These are phyloP conservation scores for Marcusenius ussheri DNA, from an alignment of 2,113 vertebrate species.

Conservation along the genomic window DNA sequence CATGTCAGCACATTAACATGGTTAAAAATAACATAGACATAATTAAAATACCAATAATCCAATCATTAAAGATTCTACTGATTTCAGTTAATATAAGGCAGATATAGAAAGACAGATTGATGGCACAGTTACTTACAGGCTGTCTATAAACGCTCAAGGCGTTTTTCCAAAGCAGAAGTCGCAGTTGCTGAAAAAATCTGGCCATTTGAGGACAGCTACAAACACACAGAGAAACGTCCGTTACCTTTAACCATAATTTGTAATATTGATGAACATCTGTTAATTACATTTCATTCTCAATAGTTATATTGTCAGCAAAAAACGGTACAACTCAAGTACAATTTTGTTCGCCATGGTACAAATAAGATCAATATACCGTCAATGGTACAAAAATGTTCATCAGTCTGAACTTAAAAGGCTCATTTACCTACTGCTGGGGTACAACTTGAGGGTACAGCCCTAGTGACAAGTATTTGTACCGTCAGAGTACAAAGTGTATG, in stretches of 20 bases:
- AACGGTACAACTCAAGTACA: not conserved
- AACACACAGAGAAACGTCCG: not conserved
- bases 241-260: not conserved
- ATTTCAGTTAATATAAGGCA: not conserved
- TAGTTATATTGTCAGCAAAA: not conserved
- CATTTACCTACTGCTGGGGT: not conserved
- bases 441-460: not conserved
- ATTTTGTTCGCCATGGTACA: not conserved
- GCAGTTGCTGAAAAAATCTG: slow-evolving; percentile 10
- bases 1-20: not conserved
- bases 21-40: not conserved
- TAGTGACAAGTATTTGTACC: not conserved
- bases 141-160: slow-evolving; percentile 4
- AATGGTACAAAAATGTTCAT: not conserved
- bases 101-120: not conserved
- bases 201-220: not conserved
- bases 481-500: not conserved
- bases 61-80: not conserved
- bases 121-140: not conserved
- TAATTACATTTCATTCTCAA: not conserved
- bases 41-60: not conserved
- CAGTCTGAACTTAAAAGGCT: not conserved
- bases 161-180: slow-evolving; percentile 18
- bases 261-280: not conserved
- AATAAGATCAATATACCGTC: not conserved